Base-by-base conservation (phyloP, 2,888 invertebrate genomes). In the Theristus sp. region DNA sequence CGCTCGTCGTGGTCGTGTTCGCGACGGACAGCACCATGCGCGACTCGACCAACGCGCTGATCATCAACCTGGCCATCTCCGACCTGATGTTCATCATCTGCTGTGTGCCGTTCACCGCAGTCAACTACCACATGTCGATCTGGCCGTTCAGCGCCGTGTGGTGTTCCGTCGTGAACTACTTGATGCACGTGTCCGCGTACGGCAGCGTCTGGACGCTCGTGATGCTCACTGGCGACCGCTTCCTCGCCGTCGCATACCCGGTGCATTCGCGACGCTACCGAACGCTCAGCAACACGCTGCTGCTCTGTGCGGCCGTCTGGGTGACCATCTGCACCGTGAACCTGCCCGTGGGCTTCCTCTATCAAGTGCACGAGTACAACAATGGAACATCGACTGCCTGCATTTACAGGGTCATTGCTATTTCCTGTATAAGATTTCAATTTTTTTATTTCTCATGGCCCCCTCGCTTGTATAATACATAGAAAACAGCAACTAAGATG, bases 151-250 rank as follows among this genome's bases (percentile, higher is more conserved):
- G 38, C 38, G 6, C 38, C 6, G 38, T 38, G 38, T 24, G 52
- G n/a, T 52, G 52, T 25, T 52, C 52, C 17, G n/a, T 52, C 3
- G 52, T 25, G 13, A 52, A 54, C 28, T 54, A 54, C 27, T 13
- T 54, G 28, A 54, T 27, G 27, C 28, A 54, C 62, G 89, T 89
- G 53, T 88, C 88, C 26, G 89, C 89, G 38, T 89, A 88, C 71
- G 87, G 87, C 59, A 87, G 87, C 68, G 87, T 90, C 2, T 90
- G 89, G 75, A 89, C 89, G 0, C 78, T 90, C 52, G 89, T 90
- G 1, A 81, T 90, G 64, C 89, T 90, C 89, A 87, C 88, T 13
- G 76, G 89, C 63, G 90, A 90, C 76, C 71, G 81, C 65, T 90
- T 86, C 73, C 81, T 90, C 75, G 90, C 90, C 52, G 89, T 90